Conservation (phyloP, 1,140 invertebrate species). For the Aphelenchoides avenae region DNA sequence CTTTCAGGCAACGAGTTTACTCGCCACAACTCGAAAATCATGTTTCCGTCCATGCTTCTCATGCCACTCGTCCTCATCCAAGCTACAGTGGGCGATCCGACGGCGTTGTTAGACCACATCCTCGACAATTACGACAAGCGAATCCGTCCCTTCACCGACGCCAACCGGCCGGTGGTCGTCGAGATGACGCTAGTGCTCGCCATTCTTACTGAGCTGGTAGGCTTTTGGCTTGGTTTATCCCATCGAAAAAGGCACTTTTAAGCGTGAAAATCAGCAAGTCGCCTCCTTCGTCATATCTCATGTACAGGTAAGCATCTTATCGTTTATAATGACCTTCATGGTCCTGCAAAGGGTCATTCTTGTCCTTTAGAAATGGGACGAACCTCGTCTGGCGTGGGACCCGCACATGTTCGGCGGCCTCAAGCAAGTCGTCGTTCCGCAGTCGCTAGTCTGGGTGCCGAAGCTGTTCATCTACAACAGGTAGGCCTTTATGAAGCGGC, state of each 20-base stretch:
- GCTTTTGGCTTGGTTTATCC: no score
- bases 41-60: no score
- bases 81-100: no score
- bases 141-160: conserved; percentile 43
- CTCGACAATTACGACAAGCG: conserved; percentile 44
- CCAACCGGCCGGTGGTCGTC: conserved; percentile 30
- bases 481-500: no score
- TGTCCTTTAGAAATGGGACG: conserved; percentile 39
- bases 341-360: neutral
- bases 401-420: conserved; percentile 24
- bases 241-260: no score
- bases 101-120: conserved; percentile 33
- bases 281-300: conserved; percentile 48
- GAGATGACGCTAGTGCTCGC: conserved; percentile 50
- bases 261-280: conserved; percentile 39
- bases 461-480: conserved; percentile 51
- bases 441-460: conserved; percentile 39
- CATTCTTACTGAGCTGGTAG: conserved; percentile 49
- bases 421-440: conserved; percentile 42
- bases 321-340: no score
- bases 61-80: no score
- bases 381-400: conserved; percentile 40
- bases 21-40: no score
- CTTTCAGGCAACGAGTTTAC: no score
- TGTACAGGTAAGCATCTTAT: conserved; percentile 18